Evolutionary conservation across 2,888 invertebrate species (phyloP).

Genomic region (Euclidia mi): DNA sequence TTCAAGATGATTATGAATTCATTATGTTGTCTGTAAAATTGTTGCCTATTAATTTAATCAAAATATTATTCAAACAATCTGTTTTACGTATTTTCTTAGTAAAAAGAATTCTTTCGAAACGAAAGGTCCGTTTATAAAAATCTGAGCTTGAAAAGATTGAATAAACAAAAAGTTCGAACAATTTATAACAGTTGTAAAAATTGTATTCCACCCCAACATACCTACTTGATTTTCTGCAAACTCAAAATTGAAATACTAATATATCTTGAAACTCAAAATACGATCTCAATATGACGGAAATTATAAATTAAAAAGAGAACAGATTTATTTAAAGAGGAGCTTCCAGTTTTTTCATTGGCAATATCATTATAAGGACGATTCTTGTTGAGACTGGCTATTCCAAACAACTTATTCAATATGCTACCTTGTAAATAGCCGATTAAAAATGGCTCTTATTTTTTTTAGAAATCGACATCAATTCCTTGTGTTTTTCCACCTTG

Average conservation of each 20-base stretch:
- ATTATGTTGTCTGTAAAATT: too few species aligned
- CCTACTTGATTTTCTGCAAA: constrained; percentile 40
- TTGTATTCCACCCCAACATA: constrained; percentile 41
- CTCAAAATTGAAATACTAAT: constrained; percentile 62
- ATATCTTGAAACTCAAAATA: too few species aligned
- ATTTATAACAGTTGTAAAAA: constrained; percentile 33
- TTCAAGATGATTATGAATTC: too few species aligned
- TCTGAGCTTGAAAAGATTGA: neutral
- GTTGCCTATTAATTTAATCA: too few species aligned
- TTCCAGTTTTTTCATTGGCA: constrained; percentile 50
- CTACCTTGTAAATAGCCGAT: constrained; percentile 17
- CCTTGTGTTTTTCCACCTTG: too few species aligned
- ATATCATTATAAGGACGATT: constrained; percentile 54
- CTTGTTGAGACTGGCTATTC: constrained; percentile 35
- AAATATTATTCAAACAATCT: constrained; percentile 13
- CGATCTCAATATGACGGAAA: constrained; percentile 56
- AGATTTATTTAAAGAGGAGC: constrained; percentile 64
- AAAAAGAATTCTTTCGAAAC: constrained; percentile 6
- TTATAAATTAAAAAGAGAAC: constrained; percentile 62
- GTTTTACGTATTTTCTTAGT: neutral
- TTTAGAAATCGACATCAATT: neutral
- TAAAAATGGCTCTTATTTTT: constrained; percentile 14
- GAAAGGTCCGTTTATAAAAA: constrained; percentile 27
- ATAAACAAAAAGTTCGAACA: neutral
- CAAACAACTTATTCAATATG: constrained; percentile 36